A percentile compares a stretch with the other conserved stretches of the same genome.
Evolutionary conservation across 2,888 invertebrate genomes (phyloP).

Genomic region (Metopia argyrocephala): DNA sequence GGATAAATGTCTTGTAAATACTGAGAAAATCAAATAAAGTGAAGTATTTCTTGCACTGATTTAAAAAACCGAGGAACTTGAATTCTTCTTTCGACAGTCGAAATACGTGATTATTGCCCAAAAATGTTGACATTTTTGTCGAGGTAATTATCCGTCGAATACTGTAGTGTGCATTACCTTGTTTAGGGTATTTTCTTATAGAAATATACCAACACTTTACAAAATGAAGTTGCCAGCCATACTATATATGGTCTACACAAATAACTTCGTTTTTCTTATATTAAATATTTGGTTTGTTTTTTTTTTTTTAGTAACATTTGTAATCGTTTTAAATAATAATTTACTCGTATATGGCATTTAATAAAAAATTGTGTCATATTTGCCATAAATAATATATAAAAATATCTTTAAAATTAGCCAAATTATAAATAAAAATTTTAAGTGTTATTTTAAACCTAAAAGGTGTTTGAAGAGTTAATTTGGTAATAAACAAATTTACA

Average conservation of each 20-base stretch:
- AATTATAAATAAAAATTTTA: neutral
- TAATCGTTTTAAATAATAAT: conserved; percentile 41
- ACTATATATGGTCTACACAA: conserved; percentile 15
- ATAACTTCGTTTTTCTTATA: neutral
- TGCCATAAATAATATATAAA: conserved; percentile 24
- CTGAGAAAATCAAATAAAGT: too few species aligned
- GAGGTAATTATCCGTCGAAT: too few species aligned
- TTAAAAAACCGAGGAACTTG: too few species aligned
- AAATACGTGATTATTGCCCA: too few species aligned
- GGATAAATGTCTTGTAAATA: too few species aligned
- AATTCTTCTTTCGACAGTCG: too few species aligned
- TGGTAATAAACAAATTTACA: neutral
- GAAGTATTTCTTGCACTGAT: too few species aligned
- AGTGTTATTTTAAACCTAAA: neutral
- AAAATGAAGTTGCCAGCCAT: conserved; percentile 46
- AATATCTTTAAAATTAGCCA: neutral
- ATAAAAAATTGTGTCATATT: conserved; percentile 58
- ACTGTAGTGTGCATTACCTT: too few species aligned
- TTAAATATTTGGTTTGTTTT: conserved; percentile 22
- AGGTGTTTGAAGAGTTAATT: conserved; percentile 5
- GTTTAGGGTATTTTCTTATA: conserved; percentile 3
- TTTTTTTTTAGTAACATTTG: conserved; percentile 39
- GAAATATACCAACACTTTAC: conserved; percentile 1
- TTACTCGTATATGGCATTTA: conserved; percentile 40
- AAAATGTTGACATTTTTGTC: too few species aligned